Percentiles rank a stretch among this genome's conserved stretches.
Conservation (phyloP, 2,888 invertebrate genomes). For the Pterostichus niger region DNA sequence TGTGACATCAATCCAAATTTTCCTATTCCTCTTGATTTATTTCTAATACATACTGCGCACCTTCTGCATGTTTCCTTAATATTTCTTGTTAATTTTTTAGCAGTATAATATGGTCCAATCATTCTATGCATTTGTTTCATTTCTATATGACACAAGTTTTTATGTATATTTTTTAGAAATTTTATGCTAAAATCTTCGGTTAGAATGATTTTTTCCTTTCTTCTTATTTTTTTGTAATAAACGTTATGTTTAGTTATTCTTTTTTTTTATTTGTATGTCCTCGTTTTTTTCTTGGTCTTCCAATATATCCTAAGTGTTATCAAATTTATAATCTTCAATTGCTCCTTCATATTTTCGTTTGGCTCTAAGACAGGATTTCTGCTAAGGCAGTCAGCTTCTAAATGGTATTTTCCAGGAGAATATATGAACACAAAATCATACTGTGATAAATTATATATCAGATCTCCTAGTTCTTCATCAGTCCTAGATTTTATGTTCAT, state of each 20-base stretch:
- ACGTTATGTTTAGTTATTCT: constrained; percentile 57
- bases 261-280: not conserved
- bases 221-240: constrained; percentile 64
- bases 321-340: no score
- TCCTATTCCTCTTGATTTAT: no score
- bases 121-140: constrained; percentile 47
- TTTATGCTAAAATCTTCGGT: constrained; percentile 66
- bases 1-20: no score
- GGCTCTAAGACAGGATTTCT: no score
- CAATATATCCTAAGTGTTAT: no score
- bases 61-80: constrained; percentile 61
- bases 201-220: constrained; percentile 63
- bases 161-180: constrained; percentile 62
- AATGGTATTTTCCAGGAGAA: constrained; percentile 68
- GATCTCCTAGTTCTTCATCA: constrained; percentile 61
- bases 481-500: constrained; percentile 64
- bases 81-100: constrained; percentile 62
- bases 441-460: constrained; percentile 61
- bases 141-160: no score
- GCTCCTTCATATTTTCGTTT: no score
- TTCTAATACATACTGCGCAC: no score
- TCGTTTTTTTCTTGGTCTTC: no score
- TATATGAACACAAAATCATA: constrained; percentile 65
- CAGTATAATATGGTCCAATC: constrained; percentile 46
- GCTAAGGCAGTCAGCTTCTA: constrained; percentile 69